These are phyloP conservation scores for Catharus bicknelli DNA, from an alignment of 2,113 vertebrate genomes.

Conservation along the genomic window DNA sequence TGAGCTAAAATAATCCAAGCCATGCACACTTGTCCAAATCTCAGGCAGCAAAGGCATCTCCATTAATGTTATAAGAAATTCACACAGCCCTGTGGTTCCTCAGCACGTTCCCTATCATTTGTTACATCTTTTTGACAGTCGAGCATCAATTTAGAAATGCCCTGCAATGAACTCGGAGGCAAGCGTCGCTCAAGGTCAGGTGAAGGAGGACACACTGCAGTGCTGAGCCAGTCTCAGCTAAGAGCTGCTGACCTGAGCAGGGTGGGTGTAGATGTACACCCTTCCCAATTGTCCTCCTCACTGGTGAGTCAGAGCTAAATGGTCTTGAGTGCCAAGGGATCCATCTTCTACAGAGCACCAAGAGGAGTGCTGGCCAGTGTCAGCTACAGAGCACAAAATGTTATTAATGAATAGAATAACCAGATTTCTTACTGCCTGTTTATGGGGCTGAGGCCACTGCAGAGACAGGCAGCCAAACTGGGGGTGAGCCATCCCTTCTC, in stretches of 20 bases:
- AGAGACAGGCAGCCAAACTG: rapidly evolving
- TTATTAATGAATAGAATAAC: neutral
- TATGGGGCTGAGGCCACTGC: neutral
- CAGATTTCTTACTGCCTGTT: neutral
- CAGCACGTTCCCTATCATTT: slow-evolving; percentile 39
- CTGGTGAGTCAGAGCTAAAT: neutral
- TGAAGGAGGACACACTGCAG: neutral
- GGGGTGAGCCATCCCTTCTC: neutral
- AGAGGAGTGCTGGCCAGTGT: neutral
- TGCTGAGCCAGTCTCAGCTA: neutral
- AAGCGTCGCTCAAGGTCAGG: neutral
- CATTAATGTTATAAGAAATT: neutral
- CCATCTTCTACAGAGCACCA: neutral
- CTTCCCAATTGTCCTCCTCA: neutral
- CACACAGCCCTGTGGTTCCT: neutral
- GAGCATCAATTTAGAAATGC: slow-evolving; percentile 34
- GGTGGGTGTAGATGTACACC: neutral
- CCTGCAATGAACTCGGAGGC: neutral
- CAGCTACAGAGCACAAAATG: neutral
- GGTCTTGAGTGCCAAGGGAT: neutral
- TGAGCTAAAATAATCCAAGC: slow-evolving; percentile 28
- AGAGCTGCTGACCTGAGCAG: neutral
- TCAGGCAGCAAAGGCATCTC: slow-evolving; percentile 3
- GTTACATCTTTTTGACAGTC: slow-evolving; percentile 40
- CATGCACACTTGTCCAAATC: neutral